phyloP scores from a whole-genome alignment of 2,113 vertebrate species.

The Pantherophis guttatus region DNA sequence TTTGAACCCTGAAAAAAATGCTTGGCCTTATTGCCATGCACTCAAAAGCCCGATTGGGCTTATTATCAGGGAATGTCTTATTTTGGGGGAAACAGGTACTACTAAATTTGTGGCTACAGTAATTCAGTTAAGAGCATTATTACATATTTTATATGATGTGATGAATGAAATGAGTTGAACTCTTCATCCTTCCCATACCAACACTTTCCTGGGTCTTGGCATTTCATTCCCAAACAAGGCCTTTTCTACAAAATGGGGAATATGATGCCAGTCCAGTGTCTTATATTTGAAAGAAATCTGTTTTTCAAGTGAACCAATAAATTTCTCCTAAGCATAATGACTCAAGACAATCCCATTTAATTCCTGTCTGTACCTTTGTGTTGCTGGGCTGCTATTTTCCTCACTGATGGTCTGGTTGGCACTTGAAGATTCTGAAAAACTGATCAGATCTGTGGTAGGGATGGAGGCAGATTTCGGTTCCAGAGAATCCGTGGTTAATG shows the following conservation, averaged over 20 bases:
- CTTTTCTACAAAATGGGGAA: neutral
- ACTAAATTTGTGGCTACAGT: neutral
- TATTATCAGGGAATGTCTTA: too few species aligned
- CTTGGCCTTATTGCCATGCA: too few species aligned
- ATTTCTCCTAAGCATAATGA: neutral
- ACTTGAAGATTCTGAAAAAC: constrained; percentile 69
- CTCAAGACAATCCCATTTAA: constrained; percentile 58
- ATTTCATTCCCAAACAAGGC: neutral
- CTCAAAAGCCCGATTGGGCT: too few species aligned
- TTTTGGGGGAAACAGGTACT: too few species aligned
- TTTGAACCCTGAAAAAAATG: too few species aligned
- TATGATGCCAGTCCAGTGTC: neutral
- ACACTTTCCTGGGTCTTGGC: neutral
- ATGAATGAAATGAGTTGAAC: neutral
- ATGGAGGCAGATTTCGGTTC: constrained; percentile 71
- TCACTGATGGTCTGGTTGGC: constrained; percentile 62
- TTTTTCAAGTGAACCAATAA: constrained; percentile 8
- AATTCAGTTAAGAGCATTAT: neutral
- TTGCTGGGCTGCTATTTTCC: constrained; percentile 56
- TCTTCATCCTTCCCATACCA: neutral
- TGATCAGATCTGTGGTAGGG: constrained; percentile 74
- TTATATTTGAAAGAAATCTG: neutral
- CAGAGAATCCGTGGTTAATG: constrained; percentile 65
- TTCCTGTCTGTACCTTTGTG: constrained; percentile 73
- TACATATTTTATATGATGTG: neutral